Base-by-base conservation (phyloP, 2,888 invertebrate species). In the Siphonodentalium dalli region DNA sequence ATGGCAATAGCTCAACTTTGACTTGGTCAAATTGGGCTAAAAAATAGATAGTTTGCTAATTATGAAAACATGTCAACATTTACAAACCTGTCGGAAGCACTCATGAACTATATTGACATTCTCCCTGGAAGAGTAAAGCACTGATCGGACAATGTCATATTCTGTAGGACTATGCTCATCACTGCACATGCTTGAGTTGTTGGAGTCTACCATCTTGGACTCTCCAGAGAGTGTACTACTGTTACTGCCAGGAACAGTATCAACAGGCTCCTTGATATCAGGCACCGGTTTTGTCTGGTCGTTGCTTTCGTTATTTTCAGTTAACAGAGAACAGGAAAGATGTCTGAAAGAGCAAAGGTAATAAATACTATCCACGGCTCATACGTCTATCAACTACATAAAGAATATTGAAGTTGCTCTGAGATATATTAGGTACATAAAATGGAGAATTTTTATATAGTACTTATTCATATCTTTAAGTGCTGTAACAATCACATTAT, bases 101-200 rank as follows among this genome's bases (percentile, higher is more conserved):
- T 97, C 97, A 74, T 96, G 92, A 26, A 96, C 88, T 78, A 97
- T 92, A 84, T 97, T 93, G 6, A 97, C 89, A 81, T 96, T 94
- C 66, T 93, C 93, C 41, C 93, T 87, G 34, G 88, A 90, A 26
- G 89, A 87, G 78, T 92, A 93, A 35, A 97, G 85, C 18, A 95
- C 93, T 71, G 92, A 90, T 40, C 92, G 88, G 0, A 94, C 93
- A 49, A 94, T 88, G 44, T 75, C 75, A 45, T 77, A 73, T 52
- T 78, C 78, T 4, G 72, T 61, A 29, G 63, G 53, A 27, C 67
- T 68, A 49, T 77, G 74, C 20, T 71, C 74, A 21, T 77, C 77
- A 37, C 65, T 64, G 49, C 67, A 62, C 42, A 69, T 66, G 45
- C 68, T 69, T 9, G 70, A 66, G 53, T 69, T 69, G 1, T 66